Percentiles rank a stretch among this genome's conserved stretches.
Conservation (phyloP, 2,797 vertebrate species). For the Peromyscus aztecus region DNA sequence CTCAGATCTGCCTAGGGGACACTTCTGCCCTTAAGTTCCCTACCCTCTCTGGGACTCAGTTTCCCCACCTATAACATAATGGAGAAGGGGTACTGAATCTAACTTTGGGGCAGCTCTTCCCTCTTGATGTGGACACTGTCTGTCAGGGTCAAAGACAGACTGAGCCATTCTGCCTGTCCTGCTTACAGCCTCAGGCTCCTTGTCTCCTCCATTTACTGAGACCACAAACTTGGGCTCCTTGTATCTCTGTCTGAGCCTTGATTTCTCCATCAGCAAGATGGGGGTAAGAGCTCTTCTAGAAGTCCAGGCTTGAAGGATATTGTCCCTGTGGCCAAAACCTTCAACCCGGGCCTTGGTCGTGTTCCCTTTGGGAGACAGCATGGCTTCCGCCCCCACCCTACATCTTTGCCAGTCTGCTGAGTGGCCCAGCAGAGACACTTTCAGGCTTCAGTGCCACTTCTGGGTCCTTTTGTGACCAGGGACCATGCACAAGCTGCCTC, state of each 20-base stretch:
- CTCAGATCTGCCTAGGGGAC: background rate
- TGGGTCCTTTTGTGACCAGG: background rate
- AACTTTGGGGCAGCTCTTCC: background rate
- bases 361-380: accelerated
- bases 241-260: background rate
- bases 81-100: background rate
- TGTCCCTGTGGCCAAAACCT: too few relatives aligned
- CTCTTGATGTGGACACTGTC: background rate
- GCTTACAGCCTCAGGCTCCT: background rate
- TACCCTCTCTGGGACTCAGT: background rate
- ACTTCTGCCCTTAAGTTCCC: too few relatives aligned
- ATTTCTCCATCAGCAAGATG: conserved; percentile 7
- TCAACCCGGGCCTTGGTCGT: background rate
- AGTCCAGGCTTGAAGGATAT: background rate
- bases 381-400: background rate
- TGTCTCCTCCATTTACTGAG: background rate
- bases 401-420: background rate
- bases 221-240: background rate
- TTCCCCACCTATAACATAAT: background rate
- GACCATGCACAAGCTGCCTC: accelerated
- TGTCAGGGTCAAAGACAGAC: background rate
- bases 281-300: background rate
- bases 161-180: background rate
- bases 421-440: background rate
- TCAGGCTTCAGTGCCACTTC: background rate